Evolutionary conservation across 2,888 invertebrate genomes (phyloP).

Genomic region (Dryobotodes eremita): DNA sequence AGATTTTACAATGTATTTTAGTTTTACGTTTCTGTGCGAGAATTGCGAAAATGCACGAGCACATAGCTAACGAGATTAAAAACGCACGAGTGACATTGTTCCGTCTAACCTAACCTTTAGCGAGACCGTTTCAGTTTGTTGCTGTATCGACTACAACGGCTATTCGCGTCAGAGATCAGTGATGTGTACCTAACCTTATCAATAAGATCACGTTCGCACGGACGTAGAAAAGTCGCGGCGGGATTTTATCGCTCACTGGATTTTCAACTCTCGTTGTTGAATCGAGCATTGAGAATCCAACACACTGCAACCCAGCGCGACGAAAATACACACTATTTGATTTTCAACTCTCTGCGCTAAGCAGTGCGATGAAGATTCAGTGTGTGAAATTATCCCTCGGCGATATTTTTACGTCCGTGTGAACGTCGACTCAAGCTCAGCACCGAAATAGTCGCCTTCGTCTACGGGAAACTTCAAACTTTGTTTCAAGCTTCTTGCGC

Average conservation of each 20-base stretch:
- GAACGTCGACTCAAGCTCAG: conserved; percentile 27
- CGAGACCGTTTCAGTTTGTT: conserved; percentile 23
- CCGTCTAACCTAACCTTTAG: conserved; percentile 22
- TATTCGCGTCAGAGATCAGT: conserved; percentile 35
- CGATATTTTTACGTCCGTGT: too few species aligned
- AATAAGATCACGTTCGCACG: too few species aligned
- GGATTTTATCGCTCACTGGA: too few species aligned
- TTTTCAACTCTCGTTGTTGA: too few species aligned
- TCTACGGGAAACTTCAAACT: conserved; percentile 28
- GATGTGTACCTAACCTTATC: conserved; percentile 47
- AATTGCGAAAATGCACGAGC: not conserved
- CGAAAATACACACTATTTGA: too few species aligned
- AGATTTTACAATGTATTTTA: not conserved
- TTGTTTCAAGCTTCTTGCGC: conserved; percentile 11
- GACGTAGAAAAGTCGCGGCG: too few species aligned
- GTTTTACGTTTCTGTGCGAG: not conserved
- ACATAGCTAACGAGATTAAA: not conserved
- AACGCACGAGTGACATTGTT: not conserved
- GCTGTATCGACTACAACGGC: not conserved
- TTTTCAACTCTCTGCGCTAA: too few species aligned
- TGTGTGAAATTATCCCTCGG: too few species aligned
- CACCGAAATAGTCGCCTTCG: conserved; percentile 24
- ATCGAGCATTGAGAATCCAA: too few species aligned
- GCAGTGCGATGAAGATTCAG: too few species aligned
- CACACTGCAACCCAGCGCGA: too few species aligned